Percentiles rank a stretch among this genome's conserved stretches.
phyloP scores from a whole-genome alignment of 2,113 vertebrate genomes.

The Elephas maximus region DNA sequence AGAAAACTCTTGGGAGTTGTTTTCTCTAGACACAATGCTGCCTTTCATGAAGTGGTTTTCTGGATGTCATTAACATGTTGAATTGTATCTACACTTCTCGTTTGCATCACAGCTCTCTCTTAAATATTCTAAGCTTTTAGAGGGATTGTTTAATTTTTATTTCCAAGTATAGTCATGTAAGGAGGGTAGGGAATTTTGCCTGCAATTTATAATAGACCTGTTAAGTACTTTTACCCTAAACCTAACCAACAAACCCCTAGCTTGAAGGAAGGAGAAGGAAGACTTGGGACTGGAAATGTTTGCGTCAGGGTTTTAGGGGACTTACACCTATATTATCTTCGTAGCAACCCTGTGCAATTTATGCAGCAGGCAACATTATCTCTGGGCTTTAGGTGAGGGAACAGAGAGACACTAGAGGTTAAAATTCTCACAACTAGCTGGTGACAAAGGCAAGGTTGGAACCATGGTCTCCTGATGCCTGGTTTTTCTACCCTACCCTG shows the following conservation, averaged over 20 bases:
- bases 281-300: background rate
- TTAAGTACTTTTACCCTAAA: background rate
- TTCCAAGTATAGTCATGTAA: background rate
- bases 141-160: background rate
- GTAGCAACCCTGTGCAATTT: background rate
- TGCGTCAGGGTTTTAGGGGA: background rate
- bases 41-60: background rate
- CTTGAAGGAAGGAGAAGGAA: background rate
- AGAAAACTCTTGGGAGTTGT: background rate
- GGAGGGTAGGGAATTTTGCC: background rate
- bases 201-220: background rate
- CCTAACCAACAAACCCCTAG: background rate
- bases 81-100: background rate
- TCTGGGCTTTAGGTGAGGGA: background rate
- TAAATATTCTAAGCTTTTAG: background rate
- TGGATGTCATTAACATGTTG: fast-evolving
- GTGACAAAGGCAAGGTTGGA: background rate
- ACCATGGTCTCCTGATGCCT: background rate
- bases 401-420: background rate
- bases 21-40: background rate
- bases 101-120: background rate
- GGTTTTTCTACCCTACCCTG: background rate
- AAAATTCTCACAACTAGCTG: background rate
- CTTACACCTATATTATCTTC: background rate
- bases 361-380: background rate